Evolutionary conservation across 2,113 vertebrate species (phyloP), one percentile per base, ranked within the genome.

Genomic region (Gymnarchus niloticus): DNA sequence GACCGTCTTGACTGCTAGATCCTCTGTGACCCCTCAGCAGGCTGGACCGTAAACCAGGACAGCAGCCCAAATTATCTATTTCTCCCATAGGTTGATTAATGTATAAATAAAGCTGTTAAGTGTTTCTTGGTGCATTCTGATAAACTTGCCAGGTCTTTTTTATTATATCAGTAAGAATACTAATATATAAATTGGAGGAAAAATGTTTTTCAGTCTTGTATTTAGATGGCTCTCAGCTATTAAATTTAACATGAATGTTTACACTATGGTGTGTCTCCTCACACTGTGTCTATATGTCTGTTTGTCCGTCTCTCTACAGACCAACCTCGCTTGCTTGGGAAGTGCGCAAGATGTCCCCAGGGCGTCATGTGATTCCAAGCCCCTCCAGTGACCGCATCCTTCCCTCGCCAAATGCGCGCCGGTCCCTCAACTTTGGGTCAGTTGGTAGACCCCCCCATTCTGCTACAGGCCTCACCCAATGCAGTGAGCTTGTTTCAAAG

Each of bases 291-390:
- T 23, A 12, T 81, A 21, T 48, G 14, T 73, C 23, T 37, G 37
- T 54, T 8, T 19, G 73, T 84, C 51, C 9, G 25, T 85, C 7
- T 17, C 9, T 28, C 81, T 41, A 59, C 92, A 99, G 98, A 89
- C 98, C 98, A 5, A 99, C 98, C 0, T 99, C 98, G 17, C 91
- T 99, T 90, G 98, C 98, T 0, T 99, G 98, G 98, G 98, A 99
- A 92, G 97, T 99, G 41, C 97, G 99, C 86, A 99, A 99, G 86
- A 99, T 99, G 98, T 99, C 98, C 84, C 98, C 98, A 0, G 98
- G 98, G 77, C 97, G 98, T 23, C 98, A 99, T 17, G 95, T 99
- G 88, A 96, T 98, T 90, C 95, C 96, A n/a, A 98, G 96, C 89
- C 95, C 97, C 0, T 97, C 97, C 0, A 91, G 96, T 25, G 98